phyloP scores from a whole-genome alignment of 30 jellyfish, hydroid and myxozoan genomes.

The Aurelia coerulea region DNA sequence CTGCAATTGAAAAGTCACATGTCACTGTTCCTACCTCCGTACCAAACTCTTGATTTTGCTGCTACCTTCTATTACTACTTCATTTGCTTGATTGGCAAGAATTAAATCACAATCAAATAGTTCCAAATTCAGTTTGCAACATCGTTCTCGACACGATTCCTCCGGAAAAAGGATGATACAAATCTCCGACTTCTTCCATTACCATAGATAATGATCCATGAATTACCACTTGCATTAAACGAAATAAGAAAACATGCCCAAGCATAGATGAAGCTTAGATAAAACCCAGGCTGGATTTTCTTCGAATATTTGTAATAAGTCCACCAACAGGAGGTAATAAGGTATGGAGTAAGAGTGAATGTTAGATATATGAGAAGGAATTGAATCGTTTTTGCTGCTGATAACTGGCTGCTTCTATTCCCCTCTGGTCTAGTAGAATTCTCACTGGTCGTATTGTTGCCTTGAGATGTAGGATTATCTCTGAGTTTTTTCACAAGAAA shows the following conservation, averaged over 20 bases:
- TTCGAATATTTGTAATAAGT: too few species aligned
- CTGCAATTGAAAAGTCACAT: too few species aligned
- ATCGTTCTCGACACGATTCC: too few species aligned
- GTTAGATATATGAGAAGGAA: conserved; percentile 18
- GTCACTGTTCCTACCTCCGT: too few species aligned
- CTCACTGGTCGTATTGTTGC: neutral
- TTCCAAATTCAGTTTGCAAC: too few species aligned
- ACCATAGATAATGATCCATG: conserved; percentile 40
- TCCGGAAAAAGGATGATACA: neutral
- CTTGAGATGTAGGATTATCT: neutral
- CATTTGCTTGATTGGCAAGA: too few species aligned
- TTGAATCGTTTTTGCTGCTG: conserved; percentile 64
- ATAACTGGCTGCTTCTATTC: conserved; percentile 33
- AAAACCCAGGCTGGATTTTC: neutral
- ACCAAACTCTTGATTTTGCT: too few species aligned
- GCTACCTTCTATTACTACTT: too few species aligned
- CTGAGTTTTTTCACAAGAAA: neutral
- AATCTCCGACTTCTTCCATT: conserved; percentile 5
- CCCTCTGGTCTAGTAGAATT: neutral
- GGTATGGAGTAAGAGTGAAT: neutral
- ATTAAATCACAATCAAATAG: too few species aligned
- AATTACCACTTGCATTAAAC: conserved; percentile 40
- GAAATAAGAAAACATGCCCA: conserved; percentile 9
- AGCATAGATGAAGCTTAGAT: neutral
- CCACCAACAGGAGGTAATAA: too few species aligned